phyloP scores from a whole-genome alignment of 2,113 vertebrate species.

The Pteronura brasiliensis region DNA sequence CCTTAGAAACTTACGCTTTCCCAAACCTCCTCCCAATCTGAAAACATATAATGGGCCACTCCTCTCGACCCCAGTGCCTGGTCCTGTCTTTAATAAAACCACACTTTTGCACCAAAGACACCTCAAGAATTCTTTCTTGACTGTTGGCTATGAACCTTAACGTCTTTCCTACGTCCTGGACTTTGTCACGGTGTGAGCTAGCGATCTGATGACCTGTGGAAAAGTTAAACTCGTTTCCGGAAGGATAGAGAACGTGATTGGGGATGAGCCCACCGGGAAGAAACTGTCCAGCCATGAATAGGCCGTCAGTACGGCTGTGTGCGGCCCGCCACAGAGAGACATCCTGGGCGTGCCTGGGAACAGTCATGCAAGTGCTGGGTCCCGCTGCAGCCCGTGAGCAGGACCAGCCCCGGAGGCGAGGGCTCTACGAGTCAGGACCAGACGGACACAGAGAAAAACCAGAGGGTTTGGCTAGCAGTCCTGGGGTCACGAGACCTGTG shows the following conservation, averaged over 20 bases:
- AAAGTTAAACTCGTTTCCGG: not conserved
- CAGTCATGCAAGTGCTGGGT: not conserved
- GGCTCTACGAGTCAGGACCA: not conserved
- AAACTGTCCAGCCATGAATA: accelerated
- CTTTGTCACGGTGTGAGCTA: not conserved
- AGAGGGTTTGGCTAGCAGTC: not conserved
- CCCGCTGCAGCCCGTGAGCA: not conserved
- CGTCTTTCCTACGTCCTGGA: too few species aligned
- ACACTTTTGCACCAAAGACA: too few species aligned
- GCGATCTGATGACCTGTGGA: not conserved
- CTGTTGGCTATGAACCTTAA: too few species aligned
- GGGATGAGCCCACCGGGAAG: accelerated
- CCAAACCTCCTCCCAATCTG: too few species aligned
- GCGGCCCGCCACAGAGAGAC: not conserved
- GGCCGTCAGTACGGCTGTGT: accelerated
- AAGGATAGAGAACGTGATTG: not conserved
- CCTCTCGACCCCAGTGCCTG: too few species aligned
- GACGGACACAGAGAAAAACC: not conserved
- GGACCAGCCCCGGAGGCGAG: not conserved
- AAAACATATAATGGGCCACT: too few species aligned
- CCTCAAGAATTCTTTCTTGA: too few species aligned
- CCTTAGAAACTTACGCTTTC: too few species aligned
- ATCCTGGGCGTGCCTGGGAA: not conserved
- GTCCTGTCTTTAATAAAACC: too few species aligned
- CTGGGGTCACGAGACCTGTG: not conserved